Percentiles rank a stretch among this genome's conserved stretches.
phyloP scores from a whole-genome alignment of 1,140 invertebrate genomes.

The Drosophila grimshawi region DNA sequence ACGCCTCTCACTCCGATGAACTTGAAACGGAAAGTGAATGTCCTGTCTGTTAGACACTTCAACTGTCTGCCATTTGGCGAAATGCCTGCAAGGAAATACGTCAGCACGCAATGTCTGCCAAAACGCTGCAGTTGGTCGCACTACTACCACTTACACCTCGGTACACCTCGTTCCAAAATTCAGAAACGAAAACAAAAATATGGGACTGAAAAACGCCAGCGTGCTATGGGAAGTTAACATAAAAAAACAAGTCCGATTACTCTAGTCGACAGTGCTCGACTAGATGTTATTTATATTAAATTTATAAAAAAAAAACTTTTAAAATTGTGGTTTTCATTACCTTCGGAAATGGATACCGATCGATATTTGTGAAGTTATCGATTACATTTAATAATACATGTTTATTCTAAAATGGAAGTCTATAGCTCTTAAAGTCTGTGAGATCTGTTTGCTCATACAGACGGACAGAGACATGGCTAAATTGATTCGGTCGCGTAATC shows the following conservation, averaged over 20 bases:
- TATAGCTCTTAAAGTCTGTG: too few species aligned
- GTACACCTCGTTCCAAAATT: background rate
- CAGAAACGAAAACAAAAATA: slow-evolving; percentile 13
- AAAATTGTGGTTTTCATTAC: too few species aligned
- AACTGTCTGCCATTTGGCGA: slow-evolving; percentile 64
- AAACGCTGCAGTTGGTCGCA: slow-evolving; percentile 43
- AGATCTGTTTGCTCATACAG: too few species aligned
- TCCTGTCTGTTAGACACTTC: slow-evolving; percentile 77
- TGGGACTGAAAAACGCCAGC: slow-evolving; percentile 37
- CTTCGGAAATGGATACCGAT: too few species aligned
- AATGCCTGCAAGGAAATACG: slow-evolving; percentile 63
- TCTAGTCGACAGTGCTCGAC: too few species aligned
- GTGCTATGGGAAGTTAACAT: slow-evolving; percentile 57
- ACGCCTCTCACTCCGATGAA: slow-evolving; percentile 57
- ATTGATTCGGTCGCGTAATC: too few species aligned
- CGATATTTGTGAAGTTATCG: too few species aligned
- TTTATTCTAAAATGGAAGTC: too few species aligned
- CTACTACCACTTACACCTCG: background rate
- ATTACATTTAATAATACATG: too few species aligned
- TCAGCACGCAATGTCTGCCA: slow-evolving; percentile 80
- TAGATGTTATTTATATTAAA: too few species aligned
- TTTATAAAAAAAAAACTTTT: too few species aligned
- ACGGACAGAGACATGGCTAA: too few species aligned
- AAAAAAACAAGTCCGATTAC: slow-evolving; percentile 10
- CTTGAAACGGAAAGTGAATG: slow-evolving; percentile 83